phyloP scores from a whole-genome alignment of 2,113 vertebrate species.

The Festucalex cinctus region DNA sequence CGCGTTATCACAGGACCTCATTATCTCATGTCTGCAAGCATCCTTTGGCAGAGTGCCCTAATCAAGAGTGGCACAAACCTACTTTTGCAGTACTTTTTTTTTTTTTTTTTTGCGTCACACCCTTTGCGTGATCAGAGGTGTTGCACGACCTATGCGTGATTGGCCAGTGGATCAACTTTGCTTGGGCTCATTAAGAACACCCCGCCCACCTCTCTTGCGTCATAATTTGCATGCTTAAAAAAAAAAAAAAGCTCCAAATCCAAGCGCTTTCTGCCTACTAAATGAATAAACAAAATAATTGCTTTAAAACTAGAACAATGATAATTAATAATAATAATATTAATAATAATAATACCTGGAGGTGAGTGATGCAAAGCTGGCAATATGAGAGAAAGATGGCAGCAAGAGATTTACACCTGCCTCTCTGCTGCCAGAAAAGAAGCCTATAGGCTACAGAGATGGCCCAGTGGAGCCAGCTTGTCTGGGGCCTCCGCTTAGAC shows the following conservation, averaged over 20 bases:
- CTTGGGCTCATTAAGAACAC: background rate
- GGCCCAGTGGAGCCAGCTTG: conserved; percentile 88
- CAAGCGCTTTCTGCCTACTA: background rate
- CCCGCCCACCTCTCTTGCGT: background rate
- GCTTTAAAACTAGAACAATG: no score
- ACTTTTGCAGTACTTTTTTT: conserved; percentile 47
- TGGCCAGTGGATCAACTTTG: conserved; percentile 15
- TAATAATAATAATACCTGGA: no score
- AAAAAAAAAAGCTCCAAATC: background rate
- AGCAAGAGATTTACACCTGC: conserved; percentile 94
- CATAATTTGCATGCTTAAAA: background rate
- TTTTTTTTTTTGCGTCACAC: background rate
- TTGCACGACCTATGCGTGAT: conserved; percentile 21
- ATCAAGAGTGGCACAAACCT: conserved; percentile 75
- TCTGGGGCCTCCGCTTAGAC: conserved; percentile 82
- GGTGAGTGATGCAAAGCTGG: conserved; percentile 79
- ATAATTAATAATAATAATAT: no score
- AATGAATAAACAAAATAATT: no score
- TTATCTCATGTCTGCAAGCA: conserved; percentile 85
- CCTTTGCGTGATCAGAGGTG: conserved; percentile 40
- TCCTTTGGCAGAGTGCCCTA: conserved; percentile 75
- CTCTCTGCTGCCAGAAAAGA: conserved; percentile 77
- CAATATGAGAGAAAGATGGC: conserved; percentile 68
- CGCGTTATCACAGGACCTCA: conserved; percentile 79
- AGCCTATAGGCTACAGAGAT: conserved; percentile 86